A percentile compares a stretch with the other conserved stretches of the same genome.
These are phyloP conservation scores for Parasteatoda tepidariorum DNA, from an alignment of 1,140 invertebrate genomes.

Conservation along the genomic window DNA sequence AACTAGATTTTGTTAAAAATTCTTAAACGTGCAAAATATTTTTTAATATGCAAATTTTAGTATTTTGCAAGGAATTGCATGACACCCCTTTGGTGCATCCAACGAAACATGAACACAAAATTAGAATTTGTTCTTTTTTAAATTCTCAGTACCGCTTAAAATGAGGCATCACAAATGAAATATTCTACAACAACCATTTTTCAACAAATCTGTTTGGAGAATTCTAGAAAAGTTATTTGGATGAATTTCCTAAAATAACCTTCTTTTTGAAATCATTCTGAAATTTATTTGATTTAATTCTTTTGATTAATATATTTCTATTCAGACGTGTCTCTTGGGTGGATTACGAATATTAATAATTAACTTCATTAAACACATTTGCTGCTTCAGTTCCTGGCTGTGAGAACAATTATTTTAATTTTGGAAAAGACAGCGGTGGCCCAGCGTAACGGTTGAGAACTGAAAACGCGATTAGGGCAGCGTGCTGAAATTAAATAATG, in stretches of 20 bases:
- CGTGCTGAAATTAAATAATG: constrained; percentile 34
- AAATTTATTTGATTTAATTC: constrained; percentile 51
- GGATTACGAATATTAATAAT: constrained; percentile 46
- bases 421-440: constrained; percentile 1
- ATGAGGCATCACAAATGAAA: background rate
- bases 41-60: background rate
- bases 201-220: background rate
- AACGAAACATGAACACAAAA: background rate
- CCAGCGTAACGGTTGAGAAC: constrained; percentile 5
- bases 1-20: too few species aligned
- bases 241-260: constrained; percentile 32
- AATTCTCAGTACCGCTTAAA: background rate
- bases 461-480: background rate
- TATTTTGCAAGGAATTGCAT: background rate
- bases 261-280: constrained; percentile 39
- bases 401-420: constrained; percentile 48
- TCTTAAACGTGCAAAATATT: too few species aligned
- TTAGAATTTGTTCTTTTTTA: background rate
- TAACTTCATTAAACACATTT: constrained; percentile 47
- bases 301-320: constrained; percentile 47
- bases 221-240: constrained; percentile 12
- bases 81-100: background rate
- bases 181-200: background rate
- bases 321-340: constrained; percentile 36
- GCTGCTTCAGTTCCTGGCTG: constrained; percentile 30